phyloP scores from a whole-genome alignment of 2,113 vertebrate species.

The human region DNA sequence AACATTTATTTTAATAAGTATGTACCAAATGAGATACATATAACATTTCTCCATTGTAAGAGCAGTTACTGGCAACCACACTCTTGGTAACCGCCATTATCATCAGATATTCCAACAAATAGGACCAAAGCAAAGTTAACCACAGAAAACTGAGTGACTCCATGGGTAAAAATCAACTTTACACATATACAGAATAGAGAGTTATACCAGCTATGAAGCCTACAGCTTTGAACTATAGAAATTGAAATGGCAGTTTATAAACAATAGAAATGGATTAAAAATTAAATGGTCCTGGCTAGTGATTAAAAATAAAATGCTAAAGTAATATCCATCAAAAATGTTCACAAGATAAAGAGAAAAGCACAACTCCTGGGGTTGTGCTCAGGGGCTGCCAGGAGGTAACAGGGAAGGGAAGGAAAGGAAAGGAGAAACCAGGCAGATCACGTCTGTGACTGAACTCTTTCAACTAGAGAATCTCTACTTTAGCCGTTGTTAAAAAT shows the following conservation, averaged over 20 bases:
- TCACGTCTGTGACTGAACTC: neutral
- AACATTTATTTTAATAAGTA: neutral
- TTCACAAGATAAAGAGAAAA: slow-evolving; percentile 5
- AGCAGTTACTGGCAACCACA: neutral
- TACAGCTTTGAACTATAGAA: neutral
- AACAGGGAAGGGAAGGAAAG: neutral
- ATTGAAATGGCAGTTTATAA: neutral
- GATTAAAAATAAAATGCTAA: slow-evolving; percentile 14
- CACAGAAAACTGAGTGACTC: neutral
- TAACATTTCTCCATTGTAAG: neutral
- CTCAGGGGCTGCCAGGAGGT: neutral
- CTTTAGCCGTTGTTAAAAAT: neutral
- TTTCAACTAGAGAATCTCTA: neutral
- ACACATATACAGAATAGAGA: neutral
- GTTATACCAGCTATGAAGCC: neutral
- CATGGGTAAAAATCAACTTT: neutral
- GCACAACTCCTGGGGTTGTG: neutral
- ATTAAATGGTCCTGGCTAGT: neutral
- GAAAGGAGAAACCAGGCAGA: neutral
- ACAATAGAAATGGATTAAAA: slow-evolving; percentile 7
- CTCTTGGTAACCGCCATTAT: neutral
- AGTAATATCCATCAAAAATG: neutral
- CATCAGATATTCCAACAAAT: neutral
- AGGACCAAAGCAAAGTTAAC: slow-evolving; percentile 2
- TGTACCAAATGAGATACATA: neutral